Conservation (phyloP, 1,140 invertebrate species). For the Caenorhabditis latens region DNA sequence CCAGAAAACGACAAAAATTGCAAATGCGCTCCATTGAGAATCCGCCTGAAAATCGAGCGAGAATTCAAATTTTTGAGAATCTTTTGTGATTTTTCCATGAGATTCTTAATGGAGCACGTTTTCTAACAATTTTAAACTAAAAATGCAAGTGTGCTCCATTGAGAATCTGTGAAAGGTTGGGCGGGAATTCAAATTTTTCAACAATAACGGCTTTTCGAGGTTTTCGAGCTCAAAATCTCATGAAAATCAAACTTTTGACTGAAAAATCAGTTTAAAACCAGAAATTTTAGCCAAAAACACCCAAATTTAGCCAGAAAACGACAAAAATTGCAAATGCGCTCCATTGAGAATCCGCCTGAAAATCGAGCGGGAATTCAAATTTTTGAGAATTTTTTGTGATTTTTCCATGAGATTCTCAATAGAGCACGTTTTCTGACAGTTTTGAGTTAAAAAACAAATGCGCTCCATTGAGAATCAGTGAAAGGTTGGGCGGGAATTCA, state of each 20-base stretch:
- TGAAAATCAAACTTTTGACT: neutral
- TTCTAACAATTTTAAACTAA: no score
- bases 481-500: no score
- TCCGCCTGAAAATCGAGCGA: neutral
- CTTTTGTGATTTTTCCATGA: neutral
- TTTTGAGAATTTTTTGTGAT: neutral
- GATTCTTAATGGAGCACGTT: no score
- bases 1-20: neutral
- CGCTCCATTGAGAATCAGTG: no score
- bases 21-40: neutral
- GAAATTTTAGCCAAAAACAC: neutral
- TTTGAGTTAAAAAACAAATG: no score
- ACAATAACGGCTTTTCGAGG: neutral
- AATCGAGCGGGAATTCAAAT: neutral
- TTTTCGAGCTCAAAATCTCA: slow-evolving; percentile 25
- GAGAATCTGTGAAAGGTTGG: no score
- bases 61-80: neutral
- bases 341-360: neutral
- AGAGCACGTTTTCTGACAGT: no score
- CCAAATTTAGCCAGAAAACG: no score
- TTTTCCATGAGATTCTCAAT: no score
- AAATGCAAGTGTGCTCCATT: no score
- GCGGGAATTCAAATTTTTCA: neutral
- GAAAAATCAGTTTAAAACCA: neutral
- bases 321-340: neutral